Base-by-base conservation (phyloP, 2,797 vertebrate species). In the Argyrosomus regius region DNA sequence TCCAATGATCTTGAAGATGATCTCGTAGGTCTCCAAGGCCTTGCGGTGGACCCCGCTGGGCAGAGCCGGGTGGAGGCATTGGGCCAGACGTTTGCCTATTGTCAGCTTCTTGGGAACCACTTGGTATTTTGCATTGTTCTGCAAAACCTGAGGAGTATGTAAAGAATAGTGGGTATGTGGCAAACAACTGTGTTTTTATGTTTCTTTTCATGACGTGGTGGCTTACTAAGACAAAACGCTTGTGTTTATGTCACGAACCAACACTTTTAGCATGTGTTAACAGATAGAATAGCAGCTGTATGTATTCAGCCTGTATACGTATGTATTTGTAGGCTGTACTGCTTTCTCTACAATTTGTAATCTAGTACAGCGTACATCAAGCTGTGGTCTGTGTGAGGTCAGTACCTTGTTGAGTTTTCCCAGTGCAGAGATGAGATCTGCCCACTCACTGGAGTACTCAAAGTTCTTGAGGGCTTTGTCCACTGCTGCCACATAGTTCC, bases 361-460 rank as follows among this genome's bases (percentile, higher is more conserved):
- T 43, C 28, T 46, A 9, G 5, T 48, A 18, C 16, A 46, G 46
- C 39, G 46, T 26, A 20, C 28, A 39, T 20, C 20, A 5, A 75
- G 24, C 6, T 9, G 66, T 11, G n/a, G 48, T 1, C 20, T 52
- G 12, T 63, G 10, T 4, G 3, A 24, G 5, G 57, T 14, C 26
- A 41, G 89, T 94, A 99, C 98, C 97, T 99, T 99, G 94, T 98
- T 99, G 81, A 99, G 96, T 83, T 99, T 99, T 66, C 98, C 98
- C 89, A 99, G 96, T 3, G 98, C 97, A 2, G 98, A 99, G 93
- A 99, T 99, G 85, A 99, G 96, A 92, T 99, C 98, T 28, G 98
- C 98, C 98, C 98, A 99, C 93, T 99, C 98, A 72, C 98, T 99
- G 87, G 98, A 99, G 92, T 99, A 99, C 92, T 99, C 98, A 86